Evolutionary conservation across 2,797 vertebrate species (phyloP).

Genomic region (Linurgus olivaceus): DNA sequence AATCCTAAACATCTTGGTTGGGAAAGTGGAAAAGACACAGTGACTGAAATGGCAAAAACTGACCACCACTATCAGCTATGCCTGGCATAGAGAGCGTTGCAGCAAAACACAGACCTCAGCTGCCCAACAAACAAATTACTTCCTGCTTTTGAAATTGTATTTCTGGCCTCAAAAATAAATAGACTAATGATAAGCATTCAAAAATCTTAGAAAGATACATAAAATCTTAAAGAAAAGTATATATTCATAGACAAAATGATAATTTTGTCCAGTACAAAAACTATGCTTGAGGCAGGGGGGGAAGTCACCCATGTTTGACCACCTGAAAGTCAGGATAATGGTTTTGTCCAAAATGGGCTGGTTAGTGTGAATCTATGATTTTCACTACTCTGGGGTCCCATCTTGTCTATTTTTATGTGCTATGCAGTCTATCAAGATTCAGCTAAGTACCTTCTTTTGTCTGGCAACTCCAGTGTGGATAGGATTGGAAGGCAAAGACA

Average conservation of each 20-base stretch:
- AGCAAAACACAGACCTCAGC: neutral
- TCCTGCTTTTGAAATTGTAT: neutral
- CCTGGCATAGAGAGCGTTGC: neutral
- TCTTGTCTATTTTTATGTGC: neutral
- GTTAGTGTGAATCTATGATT: neutral
- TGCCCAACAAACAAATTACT: neutral
- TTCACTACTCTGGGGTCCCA: neutral
- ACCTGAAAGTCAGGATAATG: neutral
- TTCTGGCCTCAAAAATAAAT: neutral
- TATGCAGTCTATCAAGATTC: neutral
- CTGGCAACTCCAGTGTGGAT: neutral
- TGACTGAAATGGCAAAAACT: neutral
- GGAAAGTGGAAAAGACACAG: neutral
- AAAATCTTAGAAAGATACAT: neutral
- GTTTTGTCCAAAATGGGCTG: neutral
- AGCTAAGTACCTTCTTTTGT: neutral
- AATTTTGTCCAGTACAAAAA: neutral
- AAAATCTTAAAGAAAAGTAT: neutral
- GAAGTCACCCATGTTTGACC: neutral
- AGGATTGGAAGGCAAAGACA: neutral
- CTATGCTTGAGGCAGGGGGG: accelerated
- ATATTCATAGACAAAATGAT: neutral
- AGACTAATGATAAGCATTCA: neutral
- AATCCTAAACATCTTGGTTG: neutral
- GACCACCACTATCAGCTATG: neutral